Base-by-base conservation (phyloP, 2,113 vertebrate species). In the Embiotoca jacksoni region DNA sequence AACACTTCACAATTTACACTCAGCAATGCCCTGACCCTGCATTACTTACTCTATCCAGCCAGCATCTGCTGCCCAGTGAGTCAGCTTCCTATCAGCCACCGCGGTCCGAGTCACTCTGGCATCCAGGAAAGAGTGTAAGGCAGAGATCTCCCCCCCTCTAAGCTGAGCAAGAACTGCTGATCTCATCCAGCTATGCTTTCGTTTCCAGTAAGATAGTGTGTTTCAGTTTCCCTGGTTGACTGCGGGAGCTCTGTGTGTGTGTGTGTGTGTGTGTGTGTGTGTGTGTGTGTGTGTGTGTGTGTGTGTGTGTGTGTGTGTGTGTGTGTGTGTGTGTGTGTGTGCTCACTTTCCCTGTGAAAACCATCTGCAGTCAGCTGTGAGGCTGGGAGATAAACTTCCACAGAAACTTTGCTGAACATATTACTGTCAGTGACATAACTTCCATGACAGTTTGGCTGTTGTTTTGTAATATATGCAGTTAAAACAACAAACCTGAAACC, bases 91-190 rank as follows among this genome's bases (percentile, higher is more conserved):
- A 52, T 87, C 87, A 78, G 80, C 78, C 39, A 32, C 71, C 44
- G 65, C 3, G 56, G 77, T 62, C 49, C 59, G 33, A 85, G 31
- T 87, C 90, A 88, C 74, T 77, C 82, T 47, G 75, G 84, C 86
- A 88, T 91, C 88, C 91, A 88, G 91, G 91, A 92, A 91, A 67
- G 33, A 80, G 83, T 67, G 85, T 88, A 66, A 46, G 63, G 55
- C 73, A 69, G 63, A 84, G 70, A 84, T 81, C 68, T 1, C 23
- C 23, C 23, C 63, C 74, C 56, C 53, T 30, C 71, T 57, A 71
- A 81, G 85, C 86, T 68, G 50, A 68, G 89, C 66, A 74, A 86
- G 88, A 90, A 91, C 76, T 89, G 91, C 87, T 91, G 89, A 91
- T 78, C 85, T 91, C 91, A 91, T 88, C 58, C 87, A 72, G 83